Evolutionary conservation across 2,113 vertebrate genomes (phyloP).

Genomic region (Eleginops maclovinus): DNA sequence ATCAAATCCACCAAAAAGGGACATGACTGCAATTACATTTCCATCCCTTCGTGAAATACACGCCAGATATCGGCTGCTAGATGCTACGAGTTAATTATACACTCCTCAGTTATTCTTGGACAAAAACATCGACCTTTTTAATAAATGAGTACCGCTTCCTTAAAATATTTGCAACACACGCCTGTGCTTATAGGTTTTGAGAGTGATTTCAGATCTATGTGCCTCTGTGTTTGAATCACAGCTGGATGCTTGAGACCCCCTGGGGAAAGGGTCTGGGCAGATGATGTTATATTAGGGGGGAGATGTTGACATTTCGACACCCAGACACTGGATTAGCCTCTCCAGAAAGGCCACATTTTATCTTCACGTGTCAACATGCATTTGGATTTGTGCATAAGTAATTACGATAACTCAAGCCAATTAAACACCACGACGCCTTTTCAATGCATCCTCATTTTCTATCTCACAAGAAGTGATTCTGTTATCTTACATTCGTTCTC

Average conservation of each 20-base stretch:
- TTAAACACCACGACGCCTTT: background rate
- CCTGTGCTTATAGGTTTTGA: background rate
- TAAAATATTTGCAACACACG: background rate
- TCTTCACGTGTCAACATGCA: background rate
- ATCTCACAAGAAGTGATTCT: too few relatives aligned
- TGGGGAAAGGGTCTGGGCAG: background rate
- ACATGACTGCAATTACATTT: background rate
- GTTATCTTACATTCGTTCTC: too few relatives aligned
- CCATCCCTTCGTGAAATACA: background rate
- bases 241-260: conserved; percentile 19
- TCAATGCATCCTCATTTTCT: too few relatives aligned
- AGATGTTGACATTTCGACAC: conserved; percentile 36
- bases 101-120: too few relatives aligned
- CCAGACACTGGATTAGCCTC: conserved; percentile 24
- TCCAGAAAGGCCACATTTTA: conserved; percentile 33
- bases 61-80: background rate
- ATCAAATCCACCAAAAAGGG: conserved; percentile 10
- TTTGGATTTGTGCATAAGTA: too few relatives aligned
- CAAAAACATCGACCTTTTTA: background rate
- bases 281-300: conserved; percentile 35
- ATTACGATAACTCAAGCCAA: background rate
- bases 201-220: background rate
- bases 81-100: background rate
- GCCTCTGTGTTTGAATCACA: conserved; percentile 12
- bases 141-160: background rate